Evolutionary conservation across 2,888 invertebrate genomes (phyloP), one percentile per base, ranked within the genome.

Genomic region (Noctua pronuba): DNA sequence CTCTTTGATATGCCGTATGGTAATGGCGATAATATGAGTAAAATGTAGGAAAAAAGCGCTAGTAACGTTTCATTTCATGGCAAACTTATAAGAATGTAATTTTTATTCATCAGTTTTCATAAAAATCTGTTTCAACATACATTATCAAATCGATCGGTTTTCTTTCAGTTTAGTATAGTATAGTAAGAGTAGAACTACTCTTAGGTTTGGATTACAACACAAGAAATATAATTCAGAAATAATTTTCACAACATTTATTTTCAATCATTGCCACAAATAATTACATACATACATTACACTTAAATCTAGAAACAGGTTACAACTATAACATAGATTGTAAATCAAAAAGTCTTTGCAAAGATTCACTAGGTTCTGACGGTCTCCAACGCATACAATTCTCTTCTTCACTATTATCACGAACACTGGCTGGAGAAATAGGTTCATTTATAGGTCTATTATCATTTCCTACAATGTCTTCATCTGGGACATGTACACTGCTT

Each of bases 341-440:
- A 82, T 92, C 90, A 58, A 91, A 88, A 2, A 92, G 84, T 69
- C 77, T 82, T 80, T 92, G 88, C 0, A 92, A 75, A 1, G 89
- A 90, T 75, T 90, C 86, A n/a, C 85, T 83, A 8, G 88, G 85
- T n/a, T 88, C 87, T 58, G 83, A 67, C 2, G 89, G 86, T 70
- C 72, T 77, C 87, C 87, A 89, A 35, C 44, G 72, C 8, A 77
- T 52, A 21, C 65, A 65, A 91, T 96, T 80, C 41, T 86, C 88
- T 73, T 85, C 82, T 71, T 85, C 84, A 24, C 80, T 82, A 46
- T 71, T 77, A 72, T 91, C 90, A 58, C 84, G 84, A 46, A 83
- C 71, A 69, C 91, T 92, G 24, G 91, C 93, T n/a, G 95, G 94
- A 28, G 94, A 95, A 78, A 95, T 92, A 0, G 94, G 94, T 84